A percentile compares a stretch with the other conserved stretches of the same genome.
Evolutionary conservation across 2,113 vertebrate genomes (phyloP).

Genomic region (Aramus guarauna): DNA sequence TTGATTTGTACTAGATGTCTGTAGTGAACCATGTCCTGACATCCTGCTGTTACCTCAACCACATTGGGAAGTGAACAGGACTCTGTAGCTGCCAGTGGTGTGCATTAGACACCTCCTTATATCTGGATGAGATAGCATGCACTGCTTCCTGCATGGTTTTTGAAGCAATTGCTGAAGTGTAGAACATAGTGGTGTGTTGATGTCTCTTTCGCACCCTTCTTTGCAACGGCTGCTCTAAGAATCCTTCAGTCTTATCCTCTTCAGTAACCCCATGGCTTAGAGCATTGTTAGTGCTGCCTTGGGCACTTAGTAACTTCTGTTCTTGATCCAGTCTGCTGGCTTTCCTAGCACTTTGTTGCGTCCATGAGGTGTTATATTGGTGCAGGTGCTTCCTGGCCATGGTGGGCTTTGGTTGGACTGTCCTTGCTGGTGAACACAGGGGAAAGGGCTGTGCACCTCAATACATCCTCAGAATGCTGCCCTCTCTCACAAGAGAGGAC

Average conservation of each 20-base stretch:
- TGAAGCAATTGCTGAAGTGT: background rate
- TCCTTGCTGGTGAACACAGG: background rate
- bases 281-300: background rate
- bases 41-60: background rate
- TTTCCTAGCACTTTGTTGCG: background rate
- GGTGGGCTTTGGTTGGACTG: background rate
- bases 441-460: background rate
- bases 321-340: background rate
- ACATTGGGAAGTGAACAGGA: background rate
- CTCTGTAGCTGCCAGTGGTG: background rate
- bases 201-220: background rate
- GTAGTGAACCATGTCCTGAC: background rate
- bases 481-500: background rate
- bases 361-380: too few relatives aligned
- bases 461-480: background rate
- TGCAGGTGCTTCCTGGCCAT: background rate
- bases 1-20: background rate
- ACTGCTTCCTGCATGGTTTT: background rate
- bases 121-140: background rate
- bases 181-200: background rate
- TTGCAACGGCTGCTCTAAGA: background rate
- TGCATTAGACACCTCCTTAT: background rate
- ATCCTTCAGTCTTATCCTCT: background rate
- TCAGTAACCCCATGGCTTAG: background rate
- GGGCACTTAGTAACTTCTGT: background rate